Evolutionary conservation across 2,797 vertebrate species (phyloP).

Genomic region (Rhodeus uyekii): DNA sequence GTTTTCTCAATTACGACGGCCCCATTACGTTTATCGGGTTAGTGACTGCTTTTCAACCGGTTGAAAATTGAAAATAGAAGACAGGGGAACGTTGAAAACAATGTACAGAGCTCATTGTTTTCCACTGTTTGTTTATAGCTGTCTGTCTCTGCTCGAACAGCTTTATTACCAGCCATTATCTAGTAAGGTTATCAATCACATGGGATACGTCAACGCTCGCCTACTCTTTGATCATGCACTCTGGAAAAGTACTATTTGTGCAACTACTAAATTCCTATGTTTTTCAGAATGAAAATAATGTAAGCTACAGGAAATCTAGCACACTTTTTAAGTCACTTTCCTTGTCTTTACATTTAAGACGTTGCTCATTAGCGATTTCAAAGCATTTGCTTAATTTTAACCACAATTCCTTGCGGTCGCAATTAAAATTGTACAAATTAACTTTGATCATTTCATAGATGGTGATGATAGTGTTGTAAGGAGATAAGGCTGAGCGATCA

Average conservation of each 20-base stretch:
- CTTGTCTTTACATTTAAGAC: background rate
- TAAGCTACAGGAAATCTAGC: background rate
- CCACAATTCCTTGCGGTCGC: background rate
- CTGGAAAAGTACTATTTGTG: background rate
- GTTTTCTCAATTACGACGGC: constrained; percentile 9
- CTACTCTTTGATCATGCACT: background rate
- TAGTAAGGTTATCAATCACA: background rate
- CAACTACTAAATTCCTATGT: background rate
- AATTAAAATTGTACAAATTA: background rate
- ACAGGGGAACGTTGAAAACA: background rate
- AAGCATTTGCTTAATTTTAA: constrained; percentile 6
- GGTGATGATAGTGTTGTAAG: background rate
- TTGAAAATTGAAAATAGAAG: background rate
- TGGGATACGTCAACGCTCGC: background rate
- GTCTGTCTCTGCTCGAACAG: background rate
- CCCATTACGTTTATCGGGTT: background rate
- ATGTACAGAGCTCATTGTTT: constrained; percentile 4
- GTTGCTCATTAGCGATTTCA: background rate
- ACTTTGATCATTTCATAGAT: constrained; percentile 29
- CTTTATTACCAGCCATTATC: constrained; percentile 14
- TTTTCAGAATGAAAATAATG: background rate
- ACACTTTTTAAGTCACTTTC: background rate
- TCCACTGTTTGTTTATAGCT: background rate
- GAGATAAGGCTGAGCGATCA: constrained; percentile 36
- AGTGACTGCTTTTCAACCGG: background rate